phyloP scores from a whole-genome alignment of 2,797 vertebrate genomes.

The Mormyrops attenuatus region DNA sequence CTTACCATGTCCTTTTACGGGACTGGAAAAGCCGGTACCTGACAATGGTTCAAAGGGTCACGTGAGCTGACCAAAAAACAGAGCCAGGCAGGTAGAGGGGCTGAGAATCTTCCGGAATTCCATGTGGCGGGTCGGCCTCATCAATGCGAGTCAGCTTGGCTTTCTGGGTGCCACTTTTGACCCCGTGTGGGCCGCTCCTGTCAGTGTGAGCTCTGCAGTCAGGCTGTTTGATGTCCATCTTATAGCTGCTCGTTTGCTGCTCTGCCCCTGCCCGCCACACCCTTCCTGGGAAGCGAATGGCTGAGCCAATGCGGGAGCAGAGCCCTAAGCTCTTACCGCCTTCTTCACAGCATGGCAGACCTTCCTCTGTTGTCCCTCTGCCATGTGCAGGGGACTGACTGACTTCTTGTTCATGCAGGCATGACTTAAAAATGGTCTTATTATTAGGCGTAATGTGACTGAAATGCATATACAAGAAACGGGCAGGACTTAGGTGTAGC shows the following conservation, averaged over 20 bases:
- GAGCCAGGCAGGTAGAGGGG: background rate
- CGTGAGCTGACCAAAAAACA: background rate
- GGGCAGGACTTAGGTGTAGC: background rate
- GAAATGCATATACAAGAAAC: too few species aligned
- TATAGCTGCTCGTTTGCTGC: background rate
- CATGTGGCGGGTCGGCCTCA: background rate
- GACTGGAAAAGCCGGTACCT: slow-evolving; percentile 23
- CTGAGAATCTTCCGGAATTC: background rate
- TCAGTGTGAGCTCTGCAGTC: background rate
- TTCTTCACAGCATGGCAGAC: background rate
- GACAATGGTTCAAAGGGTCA: slow-evolving; percentile 21
- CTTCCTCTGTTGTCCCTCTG: background rate
- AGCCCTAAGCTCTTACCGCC: background rate
- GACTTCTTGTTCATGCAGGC: background rate
- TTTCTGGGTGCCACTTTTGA: background rate
- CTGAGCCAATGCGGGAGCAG: background rate
- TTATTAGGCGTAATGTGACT: background rate
- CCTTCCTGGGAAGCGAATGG: background rate
- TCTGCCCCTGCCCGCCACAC: background rate
- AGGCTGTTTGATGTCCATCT: background rate
- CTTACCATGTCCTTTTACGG: background rate
- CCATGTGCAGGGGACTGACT: too few species aligned
- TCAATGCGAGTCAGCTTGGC: background rate
- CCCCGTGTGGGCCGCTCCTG: background rate
- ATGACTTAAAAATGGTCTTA: background rate